phyloP scores from a whole-genome alignment of 2,888 invertebrate species.

The Pandemis cinnamomeana region DNA sequence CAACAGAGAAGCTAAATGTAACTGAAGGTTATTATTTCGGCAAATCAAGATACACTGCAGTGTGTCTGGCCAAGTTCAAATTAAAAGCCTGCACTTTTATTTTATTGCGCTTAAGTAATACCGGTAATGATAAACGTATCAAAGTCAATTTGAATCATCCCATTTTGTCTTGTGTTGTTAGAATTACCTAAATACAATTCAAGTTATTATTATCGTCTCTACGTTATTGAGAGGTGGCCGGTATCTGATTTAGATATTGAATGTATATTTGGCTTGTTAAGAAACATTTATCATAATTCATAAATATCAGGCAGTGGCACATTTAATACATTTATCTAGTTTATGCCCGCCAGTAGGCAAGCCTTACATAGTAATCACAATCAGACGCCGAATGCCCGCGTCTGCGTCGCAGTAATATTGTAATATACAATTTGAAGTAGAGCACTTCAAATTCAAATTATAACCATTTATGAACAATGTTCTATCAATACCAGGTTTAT shows the following conservation, averaged over 20 bases:
- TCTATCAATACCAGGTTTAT: too few relatives aligned
- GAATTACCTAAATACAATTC: not conserved
- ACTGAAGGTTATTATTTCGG: too few relatives aligned
- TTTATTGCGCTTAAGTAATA: too few relatives aligned
- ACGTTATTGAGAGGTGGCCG: constrained; percentile 5
- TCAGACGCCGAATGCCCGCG: constrained; percentile 4
- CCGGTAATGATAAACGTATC: too few relatives aligned
- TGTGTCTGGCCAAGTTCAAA: too few relatives aligned
- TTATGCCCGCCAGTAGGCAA: constrained; percentile 31
- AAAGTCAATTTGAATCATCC: not conserved
- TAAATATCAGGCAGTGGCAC: constrained; percentile 13
- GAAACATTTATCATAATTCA: constrained; percentile 28
- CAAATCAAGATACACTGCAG: too few relatives aligned
- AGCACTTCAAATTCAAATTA: not conserved
- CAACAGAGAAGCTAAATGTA: too few relatives aligned
- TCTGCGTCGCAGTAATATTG: constrained; percentile 1
- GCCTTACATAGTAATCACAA: constrained; percentile 35
- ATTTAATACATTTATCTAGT: constrained; percentile 31
- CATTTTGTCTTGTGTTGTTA: not conserved
- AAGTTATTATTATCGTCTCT: not conserved
- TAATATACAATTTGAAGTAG: not conserved
- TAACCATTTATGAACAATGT: not conserved
- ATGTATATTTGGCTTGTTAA: constrained; percentile 26
- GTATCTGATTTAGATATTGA: constrained; percentile 20
- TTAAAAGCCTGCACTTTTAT: too few relatives aligned